These are phyloP conservation scores for Chloropsis cyanopogon DNA, from an alignment of 2,113 vertebrate genomes.

Conservation along the genomic window DNA sequence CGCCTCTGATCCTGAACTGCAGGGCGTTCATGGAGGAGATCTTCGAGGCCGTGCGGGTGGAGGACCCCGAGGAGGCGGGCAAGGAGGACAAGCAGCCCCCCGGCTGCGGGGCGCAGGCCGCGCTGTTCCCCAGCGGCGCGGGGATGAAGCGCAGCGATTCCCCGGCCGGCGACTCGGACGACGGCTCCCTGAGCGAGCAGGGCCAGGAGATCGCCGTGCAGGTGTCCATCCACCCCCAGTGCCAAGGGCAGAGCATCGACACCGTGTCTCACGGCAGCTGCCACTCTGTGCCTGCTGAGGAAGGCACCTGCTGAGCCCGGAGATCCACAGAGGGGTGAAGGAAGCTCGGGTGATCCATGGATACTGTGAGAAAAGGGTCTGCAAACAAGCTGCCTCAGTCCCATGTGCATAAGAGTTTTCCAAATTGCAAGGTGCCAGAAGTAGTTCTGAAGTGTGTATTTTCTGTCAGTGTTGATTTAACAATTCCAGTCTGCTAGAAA, in stretches of 20 bases:
- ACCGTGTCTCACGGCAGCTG: conserved; percentile 71
- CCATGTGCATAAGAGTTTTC: conserved; percentile 14
- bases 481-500: background rate
- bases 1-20: conserved; percentile 90
- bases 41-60: conserved; percentile 77
- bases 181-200: conserved; percentile 71
- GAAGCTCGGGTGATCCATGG: background rate
- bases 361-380: background rate
- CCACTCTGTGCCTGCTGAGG: conserved; percentile 64
- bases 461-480: conserved; percentile 6
- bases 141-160: conserved; percentile 73
- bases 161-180: conserved; percentile 74
- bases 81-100: conserved; percentile 53
- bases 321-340: background rate
- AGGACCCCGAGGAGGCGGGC: conserved; percentile 68
- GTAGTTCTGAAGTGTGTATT: background rate
- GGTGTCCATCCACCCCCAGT: conserved; percentile 78
- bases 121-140: conserved; percentile 61
- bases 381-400: background rate
- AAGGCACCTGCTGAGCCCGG: conserved; percentile 41
- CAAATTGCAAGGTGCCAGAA: conserved; percentile 44
- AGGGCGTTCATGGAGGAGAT: conserved; percentile 77
- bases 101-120: conserved; percentile 36
- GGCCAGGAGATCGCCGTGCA: conserved; percentile 80
- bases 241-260: conserved; percentile 55